Evolutionary conservation across 2,888 invertebrate genomes (phyloP), one percentile per base, ranked within the genome.

Genomic region (Villa cingulata): DNA sequence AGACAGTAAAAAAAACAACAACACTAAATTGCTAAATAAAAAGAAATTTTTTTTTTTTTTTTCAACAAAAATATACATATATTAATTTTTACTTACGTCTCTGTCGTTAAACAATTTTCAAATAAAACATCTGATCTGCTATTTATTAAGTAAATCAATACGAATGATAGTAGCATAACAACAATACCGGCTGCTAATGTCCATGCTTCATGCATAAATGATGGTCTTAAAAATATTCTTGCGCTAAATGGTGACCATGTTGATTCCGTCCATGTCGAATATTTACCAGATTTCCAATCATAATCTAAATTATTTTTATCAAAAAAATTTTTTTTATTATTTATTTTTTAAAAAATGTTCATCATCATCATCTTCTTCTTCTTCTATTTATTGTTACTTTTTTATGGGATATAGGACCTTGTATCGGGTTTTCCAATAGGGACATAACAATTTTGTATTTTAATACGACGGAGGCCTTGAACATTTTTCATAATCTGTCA

Each of bases 261-360:
- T 0, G 89, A 89, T 72, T 91, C 91, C 18, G 88, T 81, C 91
- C 91, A 91, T 14, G 88, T 81, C 5, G 90, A 88, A 66, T 82
- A 92, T 57, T 73, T 55, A 15, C 82, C 81, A 0, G 86, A 86
- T 18, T 74, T 70, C 77, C 84, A 80, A 61, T 87, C 77, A 61
- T 88, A 88, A 59, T 76, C 86, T 86, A 56, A n/a, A n/a, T n/a
- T n/a, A n/a, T 3, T 32, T 32, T 12, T 32, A 12, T 32, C 18
- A 18, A 37, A 2, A 16, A 3, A 37, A 37, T n/a, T n/a, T n/a
- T n/a, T n/a, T n/a, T n/a, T n/a, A n/a, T n/a, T n/a, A n/a, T n/a
- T n/a, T n/a, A n/a, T n/a, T n/a, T n/a, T n/a, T n/a, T n/a, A n/a
- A n/a, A n/a, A n/a, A n/a, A n/a, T n/a, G n/a, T n/a, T n/a, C n/a